These are phyloP conservation scores for Epizoanthus ramosus DNA, from an alignment of 92 coral and sea anemone genomes.

Conservation along the genomic window DNA sequence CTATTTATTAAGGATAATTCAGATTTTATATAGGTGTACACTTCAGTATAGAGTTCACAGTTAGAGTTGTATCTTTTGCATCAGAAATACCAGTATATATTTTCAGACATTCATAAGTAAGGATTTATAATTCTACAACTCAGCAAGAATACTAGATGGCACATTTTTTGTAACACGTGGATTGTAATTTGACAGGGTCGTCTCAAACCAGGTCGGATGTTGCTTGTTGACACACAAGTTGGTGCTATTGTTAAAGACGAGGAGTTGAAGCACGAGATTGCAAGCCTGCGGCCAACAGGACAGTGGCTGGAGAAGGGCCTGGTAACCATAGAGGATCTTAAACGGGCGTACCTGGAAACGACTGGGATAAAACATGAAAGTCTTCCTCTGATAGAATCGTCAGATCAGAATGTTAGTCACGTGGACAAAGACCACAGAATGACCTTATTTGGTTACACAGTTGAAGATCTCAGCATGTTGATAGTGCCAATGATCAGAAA, in stretches of 20 bases:
- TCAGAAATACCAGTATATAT: too few species aligned
- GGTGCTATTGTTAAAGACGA: slow-evolving; percentile 85
- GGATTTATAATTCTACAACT: too few species aligned
- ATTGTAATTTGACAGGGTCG: slow-evolving; percentile 69
- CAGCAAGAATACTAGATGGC: too few species aligned
- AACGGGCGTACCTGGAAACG: slow-evolving; percentile 62
- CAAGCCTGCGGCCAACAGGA: slow-evolving; percentile 77
- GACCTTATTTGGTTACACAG: slow-evolving; percentile 92
- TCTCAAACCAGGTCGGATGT: slow-evolving; percentile 89
- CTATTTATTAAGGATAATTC: too few species aligned
- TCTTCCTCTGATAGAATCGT: slow-evolving; percentile 62
- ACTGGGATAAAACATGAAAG: slow-evolving; percentile 56
- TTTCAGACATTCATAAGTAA: too few species aligned
- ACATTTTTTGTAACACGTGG: background rate
- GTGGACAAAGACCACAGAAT: slow-evolving; percentile 78
- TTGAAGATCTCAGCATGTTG: slow-evolving; percentile 87
- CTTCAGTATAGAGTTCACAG: too few species aligned
- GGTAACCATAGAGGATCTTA: slow-evolving; percentile 71
- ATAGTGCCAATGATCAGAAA: slow-evolving; percentile 90
- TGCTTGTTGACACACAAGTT: slow-evolving; percentile 81
- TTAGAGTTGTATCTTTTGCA: too few species aligned
- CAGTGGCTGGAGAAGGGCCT: slow-evolving; percentile 73
- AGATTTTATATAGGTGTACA: too few species aligned
- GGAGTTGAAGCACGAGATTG: slow-evolving; percentile 78
- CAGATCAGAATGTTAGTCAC: slow-evolving; percentile 54